Conservation (phyloP, 1,140 invertebrate species). For the Pteromalus puparum region DNA sequence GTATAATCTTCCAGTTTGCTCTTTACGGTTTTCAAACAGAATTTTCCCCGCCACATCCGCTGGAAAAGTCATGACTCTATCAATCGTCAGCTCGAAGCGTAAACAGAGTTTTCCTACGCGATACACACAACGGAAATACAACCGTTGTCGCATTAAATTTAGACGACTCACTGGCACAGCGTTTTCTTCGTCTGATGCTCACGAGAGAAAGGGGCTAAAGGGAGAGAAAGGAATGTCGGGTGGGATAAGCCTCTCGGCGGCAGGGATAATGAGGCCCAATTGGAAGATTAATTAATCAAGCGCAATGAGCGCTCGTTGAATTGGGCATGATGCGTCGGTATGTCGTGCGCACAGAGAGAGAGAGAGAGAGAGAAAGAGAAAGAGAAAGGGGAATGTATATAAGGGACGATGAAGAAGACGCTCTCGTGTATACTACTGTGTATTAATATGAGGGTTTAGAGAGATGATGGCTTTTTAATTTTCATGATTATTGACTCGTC, state of each 20-base stretch:
- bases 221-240: constrained; percentile 12
- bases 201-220: constrained; percentile 18
- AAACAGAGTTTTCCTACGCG: too few species aligned
- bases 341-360: constrained; percentile 39
- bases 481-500: background rate
- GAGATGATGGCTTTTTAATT: background rate
- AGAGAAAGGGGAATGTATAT: too few species aligned
- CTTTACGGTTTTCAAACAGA: too few species aligned
- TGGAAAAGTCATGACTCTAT: too few species aligned
- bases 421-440: background rate
- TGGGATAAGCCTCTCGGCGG: background rate
- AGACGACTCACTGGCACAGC: background rate
- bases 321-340: constrained; percentile 63
- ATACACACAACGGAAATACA: too few species aligned
- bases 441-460: background rate
- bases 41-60: too few species aligned
- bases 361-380: background rate
- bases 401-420: background rate
- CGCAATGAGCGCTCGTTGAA: constrained; percentile 59
- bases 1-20: too few species aligned
- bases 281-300: constrained; percentile 68
- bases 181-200: background rate
- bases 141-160: background rate
- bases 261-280: constrained; percentile 65
- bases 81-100: too few species aligned